These are phyloP conservation scores for Poecilia latipinna DNA, from an alignment of 2,113 vertebrate species.

Conservation along the genomic window DNA sequence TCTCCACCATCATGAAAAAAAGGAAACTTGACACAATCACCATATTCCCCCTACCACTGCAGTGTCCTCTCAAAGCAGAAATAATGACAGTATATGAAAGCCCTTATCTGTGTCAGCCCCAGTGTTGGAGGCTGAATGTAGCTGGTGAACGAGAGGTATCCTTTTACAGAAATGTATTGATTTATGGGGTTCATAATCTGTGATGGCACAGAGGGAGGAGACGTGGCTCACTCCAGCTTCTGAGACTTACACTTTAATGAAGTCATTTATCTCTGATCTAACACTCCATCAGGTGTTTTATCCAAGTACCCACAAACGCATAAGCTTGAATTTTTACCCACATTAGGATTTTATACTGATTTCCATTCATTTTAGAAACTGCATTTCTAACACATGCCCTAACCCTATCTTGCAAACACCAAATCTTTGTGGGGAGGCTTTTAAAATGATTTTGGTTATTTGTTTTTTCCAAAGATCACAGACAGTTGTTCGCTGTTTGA, in stretches of 20 bases:
- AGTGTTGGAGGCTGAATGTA: conserved; percentile 38
- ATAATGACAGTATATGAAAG: conserved; percentile 28
- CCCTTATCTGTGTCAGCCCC: conserved; percentile 27
- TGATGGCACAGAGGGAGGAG: conserved; percentile 63
- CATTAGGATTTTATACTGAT: neutral
- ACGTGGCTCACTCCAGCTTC: conserved; percentile 70
- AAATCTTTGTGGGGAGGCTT: too few relatives aligned
- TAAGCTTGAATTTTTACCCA: neutral
- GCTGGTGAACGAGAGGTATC: conserved; percentile 43
- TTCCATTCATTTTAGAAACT: neutral
- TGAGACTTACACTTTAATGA: conserved; percentile 78
- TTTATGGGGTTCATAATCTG: conserved; percentile 80
- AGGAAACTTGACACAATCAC: conserved; percentile 1
- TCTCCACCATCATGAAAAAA: neutral
- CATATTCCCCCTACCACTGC: neutral
- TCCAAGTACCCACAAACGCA: conserved; percentile 11
- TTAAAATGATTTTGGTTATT: too few relatives aligned
- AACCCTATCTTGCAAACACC: neutral
- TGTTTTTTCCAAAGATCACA: too few relatives aligned
- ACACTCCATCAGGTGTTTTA: conserved; percentile 55
- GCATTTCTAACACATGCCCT: neutral
- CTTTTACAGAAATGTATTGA: conserved; percentile 74
- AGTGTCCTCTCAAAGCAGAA: conserved; percentile 25
- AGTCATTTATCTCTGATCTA: conserved; percentile 83
- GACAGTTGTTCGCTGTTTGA: too few relatives aligned